Conservation (phyloP, 2,888 invertebrate species). For the Galerucella calmariensis region DNA sequence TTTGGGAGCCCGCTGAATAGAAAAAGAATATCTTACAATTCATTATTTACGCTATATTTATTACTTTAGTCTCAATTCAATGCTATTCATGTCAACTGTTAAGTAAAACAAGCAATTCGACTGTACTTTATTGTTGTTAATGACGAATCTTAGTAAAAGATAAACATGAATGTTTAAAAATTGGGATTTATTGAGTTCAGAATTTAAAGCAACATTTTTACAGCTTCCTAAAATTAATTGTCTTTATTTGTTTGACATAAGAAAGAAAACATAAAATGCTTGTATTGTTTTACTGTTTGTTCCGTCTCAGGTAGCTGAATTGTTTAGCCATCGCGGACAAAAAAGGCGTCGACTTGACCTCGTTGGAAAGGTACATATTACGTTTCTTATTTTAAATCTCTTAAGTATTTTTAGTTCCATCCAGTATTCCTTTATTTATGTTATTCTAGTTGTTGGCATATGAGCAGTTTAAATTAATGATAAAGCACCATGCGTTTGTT, state of each 20-base stretch:
- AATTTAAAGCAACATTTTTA: background rate
- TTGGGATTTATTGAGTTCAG: background rate
- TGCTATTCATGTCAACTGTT: background rate
- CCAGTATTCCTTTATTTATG: background rate
- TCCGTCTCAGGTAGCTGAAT: slow-evolving; percentile 1
- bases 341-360: slow-evolving; percentile 1
- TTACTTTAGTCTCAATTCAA: background rate
- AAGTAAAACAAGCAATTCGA: background rate
- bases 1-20: too few species aligned
- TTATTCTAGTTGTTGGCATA: background rate
- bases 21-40: background rate
- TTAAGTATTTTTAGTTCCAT: background rate
- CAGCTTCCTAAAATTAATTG: background rate
- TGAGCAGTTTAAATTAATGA: background rate
- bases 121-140: background rate
- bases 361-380: background rate
- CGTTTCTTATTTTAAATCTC: background rate
- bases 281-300: background rate
- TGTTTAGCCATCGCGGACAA: background rate
- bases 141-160: background rate
- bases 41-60: background rate
- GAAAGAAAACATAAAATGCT: background rate
- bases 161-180: background rate
- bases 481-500: background rate
- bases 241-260: background rate